Evolutionary conservation across 2,888 invertebrate genomes (phyloP).

Genomic region (Mylabris sibirica): DNA sequence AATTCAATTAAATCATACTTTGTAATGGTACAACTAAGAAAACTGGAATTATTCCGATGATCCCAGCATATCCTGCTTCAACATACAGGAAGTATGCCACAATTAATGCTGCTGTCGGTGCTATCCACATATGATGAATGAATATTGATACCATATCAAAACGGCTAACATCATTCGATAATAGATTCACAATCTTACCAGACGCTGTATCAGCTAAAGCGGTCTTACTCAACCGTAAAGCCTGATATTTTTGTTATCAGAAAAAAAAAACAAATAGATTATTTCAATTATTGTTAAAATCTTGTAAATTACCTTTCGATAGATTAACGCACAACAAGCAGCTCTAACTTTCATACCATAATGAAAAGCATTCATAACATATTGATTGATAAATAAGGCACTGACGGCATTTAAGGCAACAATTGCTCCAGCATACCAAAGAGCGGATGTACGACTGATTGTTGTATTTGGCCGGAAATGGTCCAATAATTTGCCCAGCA

Average conservation of each 20-base stretch:
- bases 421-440: conserved; percentile 69
- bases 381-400: conserved; percentile 72
- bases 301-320: conserved; percentile 75
- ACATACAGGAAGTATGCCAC: conserved; percentile 82
- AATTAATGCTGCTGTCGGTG: conserved; percentile 72
- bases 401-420: conserved; percentile 66
- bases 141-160: conserved; percentile 86
- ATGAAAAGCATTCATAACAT: conserved; percentile 73
- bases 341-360: conserved; percentile 84
- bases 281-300: background rate
- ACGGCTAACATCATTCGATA: conserved; percentile 93
- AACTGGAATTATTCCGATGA: conserved; percentile 81
- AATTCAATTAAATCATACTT: conserved; percentile 62
- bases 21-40: conserved; percentile 85
- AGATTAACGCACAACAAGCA: conserved; percentile 83
- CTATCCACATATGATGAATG: conserved; percentile 87
- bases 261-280: too few relatives aligned
- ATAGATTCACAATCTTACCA: conserved; percentile 90
- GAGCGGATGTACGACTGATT: conserved; percentile 67
- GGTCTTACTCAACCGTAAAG: conserved; percentile 73
- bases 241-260: too few relatives aligned
- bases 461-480: conserved; percentile 68
- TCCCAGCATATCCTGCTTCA: conserved; percentile 75
- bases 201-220: conserved; percentile 78
- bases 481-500: conserved; percentile 70